Evolutionary conservation across 2,888 invertebrate genomes (phyloP).

Genomic region (Cacoxenus indagator): DNA sequence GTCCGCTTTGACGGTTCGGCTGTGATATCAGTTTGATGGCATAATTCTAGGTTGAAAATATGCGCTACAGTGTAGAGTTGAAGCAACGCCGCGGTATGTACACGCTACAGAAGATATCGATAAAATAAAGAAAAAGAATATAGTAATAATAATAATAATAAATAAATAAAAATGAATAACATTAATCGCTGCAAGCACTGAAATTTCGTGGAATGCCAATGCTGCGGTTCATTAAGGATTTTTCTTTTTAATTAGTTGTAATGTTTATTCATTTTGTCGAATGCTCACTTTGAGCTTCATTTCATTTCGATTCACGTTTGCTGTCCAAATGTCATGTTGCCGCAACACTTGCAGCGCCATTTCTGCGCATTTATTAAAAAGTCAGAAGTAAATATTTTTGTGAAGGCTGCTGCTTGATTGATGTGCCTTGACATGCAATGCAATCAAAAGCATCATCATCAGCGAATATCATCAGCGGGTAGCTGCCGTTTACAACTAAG

Average conservation of each 20-base stretch:
- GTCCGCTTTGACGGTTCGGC: constrained; percentile 4
- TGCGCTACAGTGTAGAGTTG: neutral
- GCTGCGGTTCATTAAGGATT: neutral
- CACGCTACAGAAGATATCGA: too few species aligned
- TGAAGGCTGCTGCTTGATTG: constrained; percentile 9
- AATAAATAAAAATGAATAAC: neutral
- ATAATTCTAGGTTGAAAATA: constrained; percentile 11
- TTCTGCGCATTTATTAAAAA: neutral
- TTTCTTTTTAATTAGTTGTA: neutral
- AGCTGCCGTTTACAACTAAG: neutral
- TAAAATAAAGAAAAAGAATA: too few species aligned
- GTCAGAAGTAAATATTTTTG: neutral
- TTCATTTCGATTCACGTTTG: neutral
- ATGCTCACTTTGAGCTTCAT: neutral
- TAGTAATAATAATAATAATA: neutral
- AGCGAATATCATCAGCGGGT: neutral
- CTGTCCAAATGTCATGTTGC: constrained; percentile 3
- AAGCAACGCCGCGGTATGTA: neutral
- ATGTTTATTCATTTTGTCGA: neutral
- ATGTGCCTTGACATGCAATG: constrained; percentile 12
- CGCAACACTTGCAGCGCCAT: neutral
- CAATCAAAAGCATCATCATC: neutral
- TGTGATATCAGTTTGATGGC: constrained; percentile 16
- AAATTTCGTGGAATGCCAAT: neutral
- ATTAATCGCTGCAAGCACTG: neutral